Base-by-base conservation (phyloP, 1,140 invertebrate genomes). In the Dendroctonus ponderosae region DNA sequence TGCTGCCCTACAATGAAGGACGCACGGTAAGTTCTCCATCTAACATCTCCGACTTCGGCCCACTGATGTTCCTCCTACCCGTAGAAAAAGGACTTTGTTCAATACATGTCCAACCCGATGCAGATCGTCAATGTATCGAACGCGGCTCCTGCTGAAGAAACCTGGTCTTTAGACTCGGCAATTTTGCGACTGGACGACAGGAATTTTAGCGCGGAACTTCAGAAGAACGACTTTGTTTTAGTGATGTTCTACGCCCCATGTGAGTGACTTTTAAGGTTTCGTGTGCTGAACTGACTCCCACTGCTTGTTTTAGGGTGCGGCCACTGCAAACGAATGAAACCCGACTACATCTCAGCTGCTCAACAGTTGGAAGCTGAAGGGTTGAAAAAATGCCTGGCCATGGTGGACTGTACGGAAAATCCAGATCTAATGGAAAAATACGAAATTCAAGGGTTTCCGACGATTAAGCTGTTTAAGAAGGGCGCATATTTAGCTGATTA, bases 161-260 rank as follows among this genome's bases (percentile, higher is more conserved):
- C 63, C 2, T 74, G 72, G 70, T 48, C 43, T n/a, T 41, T 72
- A 1, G 76, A 78, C 38, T 70, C 66, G 0, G 5, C 80, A 66
- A 69, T 87, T n/a, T 63, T 82, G 40, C 80, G 82, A 70, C 76
- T 88, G 44, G 83, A 79, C 7, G 80, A 80, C 60, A 74, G 71
- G 12, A 80, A 71, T 52, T 87, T 89, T 79, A 81, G 83, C 46
- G 66, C 74, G 78, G 72, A 79, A 72, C 62, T 90, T 0, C 84
- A 83, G 70, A 84, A 84, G 68, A 86, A 87, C 72, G 85, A 87
- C 70, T 85, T 88, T 73, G 83, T 84, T 40, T 76, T 91, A 7
- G 85, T 91, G 49, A 89, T 91, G 86, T 91, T 91, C 77, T 91
- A 91, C 79, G 89, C 89, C n/a, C 89, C 89, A 66, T 91, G 88